Percentiles rank a stretch among this genome's conserved stretches.
Conservation (phyloP, 2,888 invertebrate genomes). For the Phragmatobia fuliginosa region DNA sequence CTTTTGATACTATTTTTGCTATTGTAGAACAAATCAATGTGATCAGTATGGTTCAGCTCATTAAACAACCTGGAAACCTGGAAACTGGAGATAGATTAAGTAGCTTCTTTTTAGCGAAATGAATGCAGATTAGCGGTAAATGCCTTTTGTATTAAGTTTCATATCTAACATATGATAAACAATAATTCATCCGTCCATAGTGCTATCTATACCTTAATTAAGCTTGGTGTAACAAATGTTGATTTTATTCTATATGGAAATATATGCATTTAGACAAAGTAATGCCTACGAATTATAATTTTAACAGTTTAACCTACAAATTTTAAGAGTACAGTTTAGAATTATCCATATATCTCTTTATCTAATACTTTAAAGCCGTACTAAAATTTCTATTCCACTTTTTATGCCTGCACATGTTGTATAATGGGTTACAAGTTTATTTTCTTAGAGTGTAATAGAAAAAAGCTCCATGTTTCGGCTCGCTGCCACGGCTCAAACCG, state of each 20-base stretch:
- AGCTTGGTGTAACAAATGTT: neutral
- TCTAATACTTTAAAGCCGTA: slow-evolving; percentile 17
- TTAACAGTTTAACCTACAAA: neutral
- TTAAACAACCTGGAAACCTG: too few relatives aligned
- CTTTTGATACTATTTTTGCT: too few relatives aligned
- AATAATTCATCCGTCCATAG: too few relatives aligned
- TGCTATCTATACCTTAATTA: neutral
- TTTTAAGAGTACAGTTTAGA: neutral
- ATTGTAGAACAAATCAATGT: too few relatives aligned
- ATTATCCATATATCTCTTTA: neutral
- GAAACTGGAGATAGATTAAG: too few relatives aligned
- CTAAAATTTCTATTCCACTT: slow-evolving; percentile 22
- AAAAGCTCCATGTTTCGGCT: slow-evolving; percentile 41
- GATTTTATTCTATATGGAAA: neutral
- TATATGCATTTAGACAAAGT: neutral
- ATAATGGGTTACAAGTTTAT: slow-evolving; percentile 37
- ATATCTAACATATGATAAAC: too few relatives aligned
- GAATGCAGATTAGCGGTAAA: too few relatives aligned
- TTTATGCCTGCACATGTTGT: slow-evolving; percentile 29
- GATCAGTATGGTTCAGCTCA: too few relatives aligned
- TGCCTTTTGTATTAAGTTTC: too few relatives aligned
- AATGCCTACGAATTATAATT: too few relatives aligned
- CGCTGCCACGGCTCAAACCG: slow-evolving; percentile 41
- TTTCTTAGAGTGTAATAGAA: slow-evolving; percentile 31
- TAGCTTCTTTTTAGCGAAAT: too few relatives aligned